Percentiles rank a stretch among this genome's conserved stretches.
Conservation (phyloP, 2,797 vertebrate genomes). For the Hephaestus fuliginosus region DNA sequence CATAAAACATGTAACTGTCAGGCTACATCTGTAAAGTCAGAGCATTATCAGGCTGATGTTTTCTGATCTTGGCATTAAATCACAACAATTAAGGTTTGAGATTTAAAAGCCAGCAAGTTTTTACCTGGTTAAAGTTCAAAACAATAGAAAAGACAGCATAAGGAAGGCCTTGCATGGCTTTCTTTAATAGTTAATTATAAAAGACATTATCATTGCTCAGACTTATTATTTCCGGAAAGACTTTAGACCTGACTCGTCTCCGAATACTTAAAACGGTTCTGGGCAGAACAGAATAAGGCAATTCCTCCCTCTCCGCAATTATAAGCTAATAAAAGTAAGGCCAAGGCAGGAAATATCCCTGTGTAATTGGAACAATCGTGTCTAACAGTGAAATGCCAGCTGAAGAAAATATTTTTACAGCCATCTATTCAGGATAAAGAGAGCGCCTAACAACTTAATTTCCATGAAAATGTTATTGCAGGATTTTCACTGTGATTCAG, state of each 20-base stretch:
- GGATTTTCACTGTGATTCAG: constrained; percentile 55
- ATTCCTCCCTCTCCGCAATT: constrained; percentile 14
- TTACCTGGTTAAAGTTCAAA: not conserved
- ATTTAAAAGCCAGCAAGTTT: not conserved
- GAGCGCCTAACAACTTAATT: constrained; percentile 64
- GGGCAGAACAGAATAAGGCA: not conserved
- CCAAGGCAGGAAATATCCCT: constrained; percentile 37
- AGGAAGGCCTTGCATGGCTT: not conserved
- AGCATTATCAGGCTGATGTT: not conserved
- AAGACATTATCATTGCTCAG: not conserved
- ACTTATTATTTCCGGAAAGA: not conserved
- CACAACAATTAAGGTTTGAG: not conserved
- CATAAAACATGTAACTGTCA: too few species aligned
- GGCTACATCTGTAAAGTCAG: not conserved
- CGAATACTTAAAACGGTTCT: not conserved
- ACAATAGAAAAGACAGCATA: not conserved
- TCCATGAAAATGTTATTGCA: constrained; percentile 72
- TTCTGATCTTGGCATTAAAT: not conserved
- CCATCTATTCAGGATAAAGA: constrained; percentile 26
- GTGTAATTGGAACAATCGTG: constrained; percentile 33
- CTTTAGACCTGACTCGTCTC: not conserved
- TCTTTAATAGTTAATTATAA: not conserved
- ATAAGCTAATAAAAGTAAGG: constrained; percentile 32
- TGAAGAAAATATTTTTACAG: constrained; percentile 61
- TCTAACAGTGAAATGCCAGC: constrained; percentile 44